Evolutionary conservation across 2,888 invertebrate genomes (phyloP), one percentile per base, ranked within the genome.

Genomic region (Andrena bucephala): DNA sequence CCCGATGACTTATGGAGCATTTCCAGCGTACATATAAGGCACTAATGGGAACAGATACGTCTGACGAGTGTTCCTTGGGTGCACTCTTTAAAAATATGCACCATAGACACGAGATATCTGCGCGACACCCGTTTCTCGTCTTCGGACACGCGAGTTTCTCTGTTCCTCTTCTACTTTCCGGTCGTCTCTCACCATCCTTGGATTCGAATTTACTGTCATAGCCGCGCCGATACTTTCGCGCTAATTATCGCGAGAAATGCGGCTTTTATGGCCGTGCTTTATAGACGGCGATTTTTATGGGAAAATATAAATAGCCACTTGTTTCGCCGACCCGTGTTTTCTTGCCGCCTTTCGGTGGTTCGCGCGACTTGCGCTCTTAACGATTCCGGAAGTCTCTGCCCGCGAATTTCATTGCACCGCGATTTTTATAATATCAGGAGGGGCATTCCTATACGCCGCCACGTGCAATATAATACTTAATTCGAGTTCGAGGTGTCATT

Each of bases 201-300:
- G 42, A 66, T 75, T 75, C 69, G 72, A 86, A 86, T 86, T 83
- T 86, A 83, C 67, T 59, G 67, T 83, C 78, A 66, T 84, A 86
- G 81, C 78, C 36, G 73, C 76, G 70, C 66, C 75, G 73, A 77
- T 76, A 77, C 82, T 81, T 81, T 81, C 77, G 83, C 67, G 70
- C 72, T 87, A 87, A 87, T 87, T 86, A 83, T 69, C 50, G 57
- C 78, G 82, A 70, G 80, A 76, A 81, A 66, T 70, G 77, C 70
- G 42, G 59, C 52, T 81, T 57, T 85, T 85, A 79, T 42, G 81
- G 83, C 76, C 75, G 75, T 79, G 72, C 74, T 83, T 87, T 80
- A 87, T 80, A 73, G 83, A 57, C 80, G 74, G 65, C 20, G 59
- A 85, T 78, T 77, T 83, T 72, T 79, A 75, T 65, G 76, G 60